Evolutionary conservation across 1,140 invertebrate genomes (phyloP), one percentile per base, ranked within the genome.

Genomic region (Drosophila varians): DNA sequence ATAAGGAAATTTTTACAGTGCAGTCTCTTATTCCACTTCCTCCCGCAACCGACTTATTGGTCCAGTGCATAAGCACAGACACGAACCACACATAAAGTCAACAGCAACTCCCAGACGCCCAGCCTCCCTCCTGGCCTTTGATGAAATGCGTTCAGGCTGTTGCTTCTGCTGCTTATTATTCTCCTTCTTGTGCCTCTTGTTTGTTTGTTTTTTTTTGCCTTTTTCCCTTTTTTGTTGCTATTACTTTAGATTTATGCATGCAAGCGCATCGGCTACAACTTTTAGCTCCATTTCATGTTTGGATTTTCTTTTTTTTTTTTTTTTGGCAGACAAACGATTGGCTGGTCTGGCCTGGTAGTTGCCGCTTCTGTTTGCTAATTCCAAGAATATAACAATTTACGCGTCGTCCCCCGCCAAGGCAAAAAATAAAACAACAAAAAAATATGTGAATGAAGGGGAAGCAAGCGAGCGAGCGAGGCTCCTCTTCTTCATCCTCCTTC

Each of bases 211-310:
- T n/a, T n/a, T 40, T 56, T 69, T 31, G 3, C 28, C 16, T 43
- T 21, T 51, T 42, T 46, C 11, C 28, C 46, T 55, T 47, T 60
- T 21, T 58, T 31, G 55, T 25, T 47, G 23, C 52, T 74, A 86
- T 84, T 77, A 71, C 73, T 84, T 73, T 84, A 80, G 73, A 89
- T 84, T 89, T 89, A 89, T 89, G 79, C 79, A 89, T 74, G 79
- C 76, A 77, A 72, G 83, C 83, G 73, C 68, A 52, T 69, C 72
- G 58, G 53, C 66, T 25, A 45, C 73, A 36, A 56, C 54, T 52
- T 65, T 86, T 79, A 76, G 79, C 80, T 86, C 76, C 75, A 84
- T 84, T 84, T 84, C 79, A 79, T 84, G 78, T n/a, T 36, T n/a
- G 9, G 28, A 16, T 52, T 12, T 25, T 18, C 5, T 57, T 60